These are phyloP conservation scores for Tenthredo amoena DNA, from an alignment of 2,888 invertebrate species.

Conservation along the genomic window DNA sequence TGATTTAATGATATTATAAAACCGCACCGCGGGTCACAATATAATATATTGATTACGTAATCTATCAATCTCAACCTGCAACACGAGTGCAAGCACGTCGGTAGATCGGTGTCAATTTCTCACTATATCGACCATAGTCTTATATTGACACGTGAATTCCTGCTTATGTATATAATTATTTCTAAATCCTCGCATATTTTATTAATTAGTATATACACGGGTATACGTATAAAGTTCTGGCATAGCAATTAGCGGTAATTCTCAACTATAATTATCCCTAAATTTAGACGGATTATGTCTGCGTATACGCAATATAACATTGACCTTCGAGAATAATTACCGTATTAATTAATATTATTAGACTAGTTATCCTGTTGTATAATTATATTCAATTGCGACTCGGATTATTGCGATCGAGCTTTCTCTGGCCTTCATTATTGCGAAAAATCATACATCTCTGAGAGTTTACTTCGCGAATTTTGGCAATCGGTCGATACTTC, in stretches of 20 bases:
- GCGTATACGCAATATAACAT: background rate
- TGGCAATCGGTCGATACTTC: too few relatives aligned
- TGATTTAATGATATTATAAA: background rate
- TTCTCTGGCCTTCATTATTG: background rate
- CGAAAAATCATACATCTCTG: background rate
- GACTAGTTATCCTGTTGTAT: conserved; percentile 8
- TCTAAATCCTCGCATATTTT: background rate
- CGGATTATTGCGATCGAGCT: background rate
- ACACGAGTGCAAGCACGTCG: background rate
- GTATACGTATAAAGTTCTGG: background rate
- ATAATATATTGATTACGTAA: background rate
- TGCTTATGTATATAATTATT: background rate
- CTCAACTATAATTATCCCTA: background rate
- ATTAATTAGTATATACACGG: background rate
- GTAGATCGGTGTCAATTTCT: background rate
- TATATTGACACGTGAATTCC: background rate
- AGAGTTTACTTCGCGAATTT: too few relatives aligned
- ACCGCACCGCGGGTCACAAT: background rate
- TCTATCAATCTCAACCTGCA: background rate
- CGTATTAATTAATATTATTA: conserved; percentile 21
- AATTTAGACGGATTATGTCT: background rate
- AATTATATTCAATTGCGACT: background rate
- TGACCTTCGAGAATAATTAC: conserved; percentile 4
- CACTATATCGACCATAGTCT: background rate
- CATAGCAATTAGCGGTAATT: background rate